Evolutionary conservation across 2,888 invertebrate species (phyloP).

Genomic region (Aleiodes testaceus): DNA sequence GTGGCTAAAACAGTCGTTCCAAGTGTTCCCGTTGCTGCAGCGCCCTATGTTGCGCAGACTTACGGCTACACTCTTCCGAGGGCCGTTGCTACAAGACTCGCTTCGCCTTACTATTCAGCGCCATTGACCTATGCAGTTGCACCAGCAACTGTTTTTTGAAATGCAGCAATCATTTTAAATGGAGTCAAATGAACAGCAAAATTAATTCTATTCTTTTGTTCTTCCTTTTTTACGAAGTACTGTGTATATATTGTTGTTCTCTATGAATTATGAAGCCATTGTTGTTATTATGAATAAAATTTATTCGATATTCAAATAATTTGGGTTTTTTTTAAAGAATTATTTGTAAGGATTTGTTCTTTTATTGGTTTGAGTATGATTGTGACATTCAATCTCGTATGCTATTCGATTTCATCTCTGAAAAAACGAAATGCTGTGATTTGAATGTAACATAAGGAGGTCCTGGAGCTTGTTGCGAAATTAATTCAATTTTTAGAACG

Average conservation of each 20-base stretch:
- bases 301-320: slow-evolving; percentile 5
- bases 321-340: too few relatives aligned
- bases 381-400: too few relatives aligned
- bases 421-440: too few relatives aligned
- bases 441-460: too few relatives aligned
- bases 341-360: too few relatives aligned
- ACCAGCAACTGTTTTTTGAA: slow-evolving; percentile 33
- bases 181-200: neutral
- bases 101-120: slow-evolving; percentile 49
- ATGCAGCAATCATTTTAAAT: neutral
- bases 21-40: slow-evolving; percentile 6
- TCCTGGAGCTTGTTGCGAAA: too few relatives aligned
- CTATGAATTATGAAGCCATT: slow-evolving; percentile 6
- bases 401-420: too few relatives aligned
- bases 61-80: slow-evolving; percentile 6
- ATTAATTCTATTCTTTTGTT: slow-evolving; percentile 4
- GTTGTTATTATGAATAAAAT: slow-evolving; percentile 39
- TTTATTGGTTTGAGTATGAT: too few relatives aligned
- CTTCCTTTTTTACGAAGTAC: neutral
- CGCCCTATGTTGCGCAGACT: neutral
- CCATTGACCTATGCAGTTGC: slow-evolving; percentile 39
- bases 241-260: slow-evolving; percentile 6
- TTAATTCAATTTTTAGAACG: too few relatives aligned
- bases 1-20: slow-evolving; percentile 31
- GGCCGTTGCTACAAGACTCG: slow-evolving; percentile 57